phyloP scores from a whole-genome alignment of 2,888 invertebrate species.

The Eupithecia pulchellata region DNA sequence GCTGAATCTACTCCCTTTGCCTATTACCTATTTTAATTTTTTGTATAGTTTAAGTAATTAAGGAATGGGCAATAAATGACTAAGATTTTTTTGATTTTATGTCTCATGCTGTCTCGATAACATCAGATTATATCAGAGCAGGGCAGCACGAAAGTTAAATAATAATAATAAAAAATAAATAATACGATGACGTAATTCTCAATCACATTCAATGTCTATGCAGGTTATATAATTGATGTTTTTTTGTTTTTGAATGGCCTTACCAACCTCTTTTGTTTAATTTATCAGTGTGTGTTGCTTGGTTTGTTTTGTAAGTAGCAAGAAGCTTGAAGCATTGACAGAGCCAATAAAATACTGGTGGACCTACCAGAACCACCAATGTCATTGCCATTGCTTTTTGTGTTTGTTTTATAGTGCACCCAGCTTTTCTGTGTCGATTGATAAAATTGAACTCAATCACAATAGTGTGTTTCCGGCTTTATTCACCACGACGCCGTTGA shows the following conservation, averaged over 20 bases:
- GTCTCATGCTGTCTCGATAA: neutral
- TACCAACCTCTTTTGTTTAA: neutral
- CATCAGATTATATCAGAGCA: neutral
- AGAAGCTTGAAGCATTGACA: neutral
- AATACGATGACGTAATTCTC: too few relatives aligned
- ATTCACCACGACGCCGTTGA: neutral
- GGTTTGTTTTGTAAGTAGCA: conserved; percentile 19
- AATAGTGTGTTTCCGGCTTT: neutral
- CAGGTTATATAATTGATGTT: neutral
- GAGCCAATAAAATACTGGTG: neutral
- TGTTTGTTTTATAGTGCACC: neutral
- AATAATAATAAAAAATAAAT: too few relatives aligned
- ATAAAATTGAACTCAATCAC: neutral
- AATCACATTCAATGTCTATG: neutral
- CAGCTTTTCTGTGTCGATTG: neutral
- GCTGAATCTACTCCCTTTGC: too few relatives aligned
- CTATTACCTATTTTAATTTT: too few relatives aligned
- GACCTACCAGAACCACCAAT: neutral
- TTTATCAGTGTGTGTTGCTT: conserved; percentile 13
- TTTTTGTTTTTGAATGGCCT: neutral
- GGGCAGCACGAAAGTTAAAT: neutral
- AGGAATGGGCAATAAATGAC: too few relatives aligned
- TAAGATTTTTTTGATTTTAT: too few relatives aligned
- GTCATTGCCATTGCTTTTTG: neutral
- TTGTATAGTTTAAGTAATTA: too few relatives aligned